These are phyloP conservation scores for Rotaria socialis DNA, from an alignment of 2,888 invertebrate genomes.

Conservation along the genomic window DNA sequence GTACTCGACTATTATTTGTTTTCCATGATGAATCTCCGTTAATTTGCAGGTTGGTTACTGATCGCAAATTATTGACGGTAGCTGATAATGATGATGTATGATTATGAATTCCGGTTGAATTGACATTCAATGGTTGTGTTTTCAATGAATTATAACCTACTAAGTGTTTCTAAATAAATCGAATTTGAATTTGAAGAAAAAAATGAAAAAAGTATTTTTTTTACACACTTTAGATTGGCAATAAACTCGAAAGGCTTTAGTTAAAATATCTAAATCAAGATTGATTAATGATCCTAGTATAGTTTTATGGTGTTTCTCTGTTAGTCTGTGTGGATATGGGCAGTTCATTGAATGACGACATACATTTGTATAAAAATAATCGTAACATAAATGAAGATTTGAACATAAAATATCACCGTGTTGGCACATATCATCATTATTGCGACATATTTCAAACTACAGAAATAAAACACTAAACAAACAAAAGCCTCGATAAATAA, in stretches of 20 bases:
- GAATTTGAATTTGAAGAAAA: no score
- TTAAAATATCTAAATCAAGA: conserved; percentile 1
- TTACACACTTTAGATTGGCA: neutral
- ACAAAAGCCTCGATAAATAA: neutral
- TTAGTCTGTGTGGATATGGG: neutral
- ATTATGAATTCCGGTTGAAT: neutral
- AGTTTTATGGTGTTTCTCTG: neutral
- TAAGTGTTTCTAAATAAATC: neutral
- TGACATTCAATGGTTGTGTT: neutral
- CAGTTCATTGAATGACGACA: neutral
- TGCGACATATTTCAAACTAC: conserved; percentile 29
- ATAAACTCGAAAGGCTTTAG: neutral
- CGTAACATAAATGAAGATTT: conserved; percentile 20
- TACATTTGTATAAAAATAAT: neutral
- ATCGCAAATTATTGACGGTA: neutral
- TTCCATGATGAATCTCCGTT: neutral
- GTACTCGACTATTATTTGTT: neutral
- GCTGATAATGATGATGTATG: neutral
- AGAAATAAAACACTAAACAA: neutral
- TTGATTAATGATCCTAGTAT: neutral
- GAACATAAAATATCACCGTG: neutral
- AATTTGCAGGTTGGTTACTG: neutral
- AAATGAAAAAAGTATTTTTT: neutral
- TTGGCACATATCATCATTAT: neutral
- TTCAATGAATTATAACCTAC: neutral